Evolutionary conservation across 2,888 invertebrate genomes (phyloP), one percentile per base, ranked within the genome.

Genomic region (Lasiommata megera): DNA sequence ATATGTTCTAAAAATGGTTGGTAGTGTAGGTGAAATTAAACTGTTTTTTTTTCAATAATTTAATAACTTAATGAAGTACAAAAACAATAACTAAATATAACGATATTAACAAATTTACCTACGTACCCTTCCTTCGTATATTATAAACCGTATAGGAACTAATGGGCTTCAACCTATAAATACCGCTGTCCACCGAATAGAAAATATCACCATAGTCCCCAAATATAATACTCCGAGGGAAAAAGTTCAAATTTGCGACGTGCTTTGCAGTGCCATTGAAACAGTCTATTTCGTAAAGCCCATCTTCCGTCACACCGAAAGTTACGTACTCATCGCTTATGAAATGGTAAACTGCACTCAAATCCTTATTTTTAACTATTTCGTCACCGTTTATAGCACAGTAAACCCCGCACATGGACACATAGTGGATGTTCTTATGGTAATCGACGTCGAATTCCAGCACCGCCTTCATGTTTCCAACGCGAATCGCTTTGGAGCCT

Each of bases 191-290:
- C 1, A 72, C 58, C 1, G 82, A 77, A 63, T 87, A 89, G 64
- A 76, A 87, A 63, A 88, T 79, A 56, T 88, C 88, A 0, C 88
- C 88, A 18, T 89, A 87, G 54, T 88, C 88, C 0, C 89, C 89
- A 47, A 82, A 82, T 3, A 80, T 76, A 16, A 89, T 80, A 54
- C 88, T 85, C 43, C 71, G 67, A 0, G 88, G 82, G 7, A 66
- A 67, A 54, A 88, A 88, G 54, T 78, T 65, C 43, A 88, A 50
- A 51, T 72, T 67, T 0, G 82, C 77, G 0, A 84, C 65, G 61
- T 72, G 81, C 0, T 53, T 72, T 0, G 88, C 87, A 0, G 85
- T 88, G 0, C 89, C 88, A 23, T 88, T 85, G 0, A 34, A 58
- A 67, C 89, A 89, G 62, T 85, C 62, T 1, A 89, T 77, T 63